phyloP scores from a whole-genome alignment of 2,113 vertebrate genomes.

The Boulengeromyrus knoepffleri region DNA sequence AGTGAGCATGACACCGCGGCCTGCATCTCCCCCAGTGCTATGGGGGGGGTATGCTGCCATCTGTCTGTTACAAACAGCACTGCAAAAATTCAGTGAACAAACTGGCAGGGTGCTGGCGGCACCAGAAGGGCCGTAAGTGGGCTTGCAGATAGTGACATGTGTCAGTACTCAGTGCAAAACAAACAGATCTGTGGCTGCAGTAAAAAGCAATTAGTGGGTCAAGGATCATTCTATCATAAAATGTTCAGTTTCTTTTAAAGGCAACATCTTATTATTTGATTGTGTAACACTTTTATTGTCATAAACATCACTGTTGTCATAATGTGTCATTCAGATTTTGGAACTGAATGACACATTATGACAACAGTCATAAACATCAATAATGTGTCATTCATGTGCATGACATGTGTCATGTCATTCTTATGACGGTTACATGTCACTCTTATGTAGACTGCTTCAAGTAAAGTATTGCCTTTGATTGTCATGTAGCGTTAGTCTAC shows the following conservation, averaged over 20 bases:
- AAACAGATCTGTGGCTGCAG: not conserved
- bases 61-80: not conserved
- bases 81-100: not conserved
- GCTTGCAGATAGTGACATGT: too few relatives aligned
- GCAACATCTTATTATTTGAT: not conserved
- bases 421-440: too few relatives aligned
- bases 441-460: too few relatives aligned
- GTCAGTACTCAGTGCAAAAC: not conserved
- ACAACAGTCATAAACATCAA: too few relatives aligned
- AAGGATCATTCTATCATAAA: not conserved
- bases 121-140: not conserved
- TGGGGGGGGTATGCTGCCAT: not conserved
- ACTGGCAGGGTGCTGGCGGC: not conserved
- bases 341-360: too few relatives aligned
- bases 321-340: too few relatives aligned
- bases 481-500: not conserved
- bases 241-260: not conserved
- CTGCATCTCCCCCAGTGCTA: not conserved
- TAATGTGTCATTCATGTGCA: too few relatives aligned
- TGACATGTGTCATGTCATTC: too few relatives aligned
- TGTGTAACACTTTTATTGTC: too few relatives aligned
- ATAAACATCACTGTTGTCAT: too few relatives aligned
- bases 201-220: not conserved
- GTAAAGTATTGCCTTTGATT: too few relatives aligned
- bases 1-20: not conserved